phyloP scores from a whole-genome alignment of 1,140 invertebrate genomes.

The Monochamus saltuarius region DNA sequence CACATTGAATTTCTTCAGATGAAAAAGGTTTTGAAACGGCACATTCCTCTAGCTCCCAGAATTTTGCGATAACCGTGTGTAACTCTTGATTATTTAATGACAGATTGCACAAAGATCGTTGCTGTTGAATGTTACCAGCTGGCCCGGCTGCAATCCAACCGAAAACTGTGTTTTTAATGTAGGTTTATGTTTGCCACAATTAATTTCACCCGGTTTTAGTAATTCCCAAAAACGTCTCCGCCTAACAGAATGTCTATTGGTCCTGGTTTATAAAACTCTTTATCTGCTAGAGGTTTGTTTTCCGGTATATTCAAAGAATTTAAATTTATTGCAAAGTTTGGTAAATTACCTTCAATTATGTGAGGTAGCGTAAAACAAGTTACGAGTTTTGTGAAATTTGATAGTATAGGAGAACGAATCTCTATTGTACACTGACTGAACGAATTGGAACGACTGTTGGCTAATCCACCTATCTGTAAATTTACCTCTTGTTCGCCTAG shows the following conservation, averaged over 20 bases:
- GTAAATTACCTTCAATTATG: too few relatives aligned
- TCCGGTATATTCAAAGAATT: background rate
- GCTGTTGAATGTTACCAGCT: too few relatives aligned
- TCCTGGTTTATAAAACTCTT: too few relatives aligned
- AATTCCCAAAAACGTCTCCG: too few relatives aligned
- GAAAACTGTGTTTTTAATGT: too few relatives aligned
- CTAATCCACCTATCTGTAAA: background rate
- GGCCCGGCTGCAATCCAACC: too few relatives aligned
- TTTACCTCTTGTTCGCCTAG: background rate
- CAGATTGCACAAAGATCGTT: background rate
- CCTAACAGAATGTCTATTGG: too few relatives aligned
- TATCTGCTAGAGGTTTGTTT: too few relatives aligned
- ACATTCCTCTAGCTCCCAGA: constrained; percentile 11
- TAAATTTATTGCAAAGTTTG: background rate
- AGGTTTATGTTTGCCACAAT: too few relatives aligned
- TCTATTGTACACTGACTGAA: background rate
- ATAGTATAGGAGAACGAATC: too few relatives aligned
- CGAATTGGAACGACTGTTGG: background rate
- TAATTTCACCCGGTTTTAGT: too few relatives aligned
- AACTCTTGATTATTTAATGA: background rate
- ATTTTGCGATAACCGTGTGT: background rate
- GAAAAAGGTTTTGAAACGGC: background rate
- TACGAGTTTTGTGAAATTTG: background rate
- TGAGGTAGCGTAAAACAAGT: background rate
- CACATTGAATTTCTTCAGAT: background rate